Percentiles rank a stretch among this genome's conserved stretches.
Evolutionary conservation across 2,888 invertebrate genomes (phyloP).

Genomic region (Halictus quadricinctus): DNA sequence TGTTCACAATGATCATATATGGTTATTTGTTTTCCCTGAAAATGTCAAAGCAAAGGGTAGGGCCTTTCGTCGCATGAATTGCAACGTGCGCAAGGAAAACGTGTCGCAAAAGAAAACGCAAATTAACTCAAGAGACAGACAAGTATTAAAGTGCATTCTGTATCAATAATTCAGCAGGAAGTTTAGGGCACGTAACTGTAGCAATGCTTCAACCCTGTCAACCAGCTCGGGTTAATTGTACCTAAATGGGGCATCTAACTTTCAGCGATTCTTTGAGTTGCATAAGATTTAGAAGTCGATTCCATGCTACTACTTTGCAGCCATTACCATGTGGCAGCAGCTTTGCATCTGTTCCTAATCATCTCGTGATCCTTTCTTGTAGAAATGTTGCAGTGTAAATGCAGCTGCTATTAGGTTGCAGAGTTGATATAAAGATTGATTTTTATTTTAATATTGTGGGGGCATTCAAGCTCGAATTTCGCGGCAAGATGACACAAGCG

Average conservation of each 20-base stretch:
- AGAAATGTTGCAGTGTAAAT: neutral
- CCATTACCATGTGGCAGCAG: neutral
- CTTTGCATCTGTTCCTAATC: too few species aligned
- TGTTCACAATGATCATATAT: too few species aligned
- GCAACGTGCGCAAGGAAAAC: neutral
- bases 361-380: too few species aligned
- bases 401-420: neutral
- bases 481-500: constrained; percentile 4
- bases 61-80: too few species aligned
- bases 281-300: neutral
- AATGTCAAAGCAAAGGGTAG: too few species aligned
- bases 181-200: neutral
- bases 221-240: neutral
- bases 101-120: neutral
- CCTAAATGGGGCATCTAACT: neutral
- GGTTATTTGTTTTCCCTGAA: too few species aligned
- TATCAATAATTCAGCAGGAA: neutral
- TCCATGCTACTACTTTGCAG: neutral
- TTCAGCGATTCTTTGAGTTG: neutral
- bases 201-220: neutral
- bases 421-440: neutral
- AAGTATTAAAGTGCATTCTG: neutral
- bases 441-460: neutral
- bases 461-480: neutral
- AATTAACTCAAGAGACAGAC: neutral